Percentiles rank a stretch among this genome's conserved stretches.
Conservation (phyloP, 2,888 invertebrate genomes). For the Isotomurus palustris region DNA sequence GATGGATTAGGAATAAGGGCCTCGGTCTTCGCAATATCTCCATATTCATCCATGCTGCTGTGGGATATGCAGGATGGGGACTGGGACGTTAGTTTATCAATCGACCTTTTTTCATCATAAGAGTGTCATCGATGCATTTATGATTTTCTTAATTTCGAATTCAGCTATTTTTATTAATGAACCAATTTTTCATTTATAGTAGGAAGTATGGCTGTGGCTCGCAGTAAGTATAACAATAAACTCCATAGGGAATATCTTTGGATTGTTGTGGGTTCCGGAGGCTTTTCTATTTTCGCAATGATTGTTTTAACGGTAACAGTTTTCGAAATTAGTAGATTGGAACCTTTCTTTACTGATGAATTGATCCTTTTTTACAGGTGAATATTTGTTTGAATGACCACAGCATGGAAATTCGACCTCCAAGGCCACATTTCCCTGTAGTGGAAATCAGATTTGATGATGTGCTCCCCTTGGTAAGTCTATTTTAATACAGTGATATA, state of each 20-base stretch:
- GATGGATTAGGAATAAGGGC: constrained; percentile 23
- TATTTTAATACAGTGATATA: background rate
- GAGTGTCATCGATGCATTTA: background rate
- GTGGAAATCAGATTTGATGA: constrained; percentile 24
- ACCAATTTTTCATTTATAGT: constrained; percentile 1
- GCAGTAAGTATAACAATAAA: constrained; percentile 8
- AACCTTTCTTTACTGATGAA: background rate
- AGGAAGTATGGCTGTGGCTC: constrained; percentile 22
- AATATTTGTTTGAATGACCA: constrained; percentile 19
- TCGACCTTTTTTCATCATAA: too few species aligned
- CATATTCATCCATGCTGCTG: constrained; percentile 18
- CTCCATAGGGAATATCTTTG: constrained; percentile 14
- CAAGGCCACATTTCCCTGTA: constrained; percentile 19
- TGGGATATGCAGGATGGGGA: constrained; percentile 25
- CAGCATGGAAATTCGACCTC: constrained; percentile 12
- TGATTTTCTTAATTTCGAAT: background rate
- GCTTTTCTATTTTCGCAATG: constrained; percentile 21
- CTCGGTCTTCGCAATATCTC: background rate
- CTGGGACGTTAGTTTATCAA: constrained; percentile 14
- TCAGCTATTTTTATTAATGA: background rate
- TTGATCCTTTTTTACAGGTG: background rate
- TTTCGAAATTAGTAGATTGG: background rate
- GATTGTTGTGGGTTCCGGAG: too few species aligned
- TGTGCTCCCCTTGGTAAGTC: constrained; percentile 19
- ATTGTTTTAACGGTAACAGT: constrained; percentile 20